phyloP scores from a whole-genome alignment of 2,113 vertebrate genomes.

The Orcinus orca region DNA sequence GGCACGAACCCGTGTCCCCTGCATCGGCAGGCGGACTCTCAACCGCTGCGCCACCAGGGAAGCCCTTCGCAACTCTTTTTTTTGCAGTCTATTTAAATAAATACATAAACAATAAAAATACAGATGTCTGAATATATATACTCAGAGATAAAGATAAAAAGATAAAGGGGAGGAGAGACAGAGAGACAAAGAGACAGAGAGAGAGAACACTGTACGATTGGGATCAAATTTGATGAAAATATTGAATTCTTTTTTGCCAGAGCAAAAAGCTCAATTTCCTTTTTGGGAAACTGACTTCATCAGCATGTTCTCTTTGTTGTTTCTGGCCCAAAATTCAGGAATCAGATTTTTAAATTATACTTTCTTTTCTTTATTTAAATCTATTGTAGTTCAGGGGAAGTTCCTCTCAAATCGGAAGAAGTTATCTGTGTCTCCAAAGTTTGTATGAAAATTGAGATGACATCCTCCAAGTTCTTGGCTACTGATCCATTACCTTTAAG shows the following conservation, averaged over 20 bases:
- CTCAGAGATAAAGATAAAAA: not conserved
- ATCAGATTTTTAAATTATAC: not conserved
- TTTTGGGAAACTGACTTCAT: not conserved
- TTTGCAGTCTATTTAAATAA: not conserved
- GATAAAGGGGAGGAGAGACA: not conserved
- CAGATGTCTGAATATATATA: not conserved
- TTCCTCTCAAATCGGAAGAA: not conserved
- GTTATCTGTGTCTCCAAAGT: not conserved
- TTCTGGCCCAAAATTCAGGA: not conserved
- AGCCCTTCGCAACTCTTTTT: not conserved
- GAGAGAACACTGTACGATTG: not conserved
- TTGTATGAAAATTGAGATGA: not conserved
- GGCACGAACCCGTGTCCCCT: too few relatives aligned
- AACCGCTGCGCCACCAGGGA: too few relatives aligned
- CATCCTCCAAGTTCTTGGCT: not conserved
- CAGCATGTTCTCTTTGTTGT: not conserved
- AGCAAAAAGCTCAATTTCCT: not conserved
- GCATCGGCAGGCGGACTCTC: too few relatives aligned
- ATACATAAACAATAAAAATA: not conserved
- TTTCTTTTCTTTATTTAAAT: not conserved
- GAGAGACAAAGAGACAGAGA: not conserved
- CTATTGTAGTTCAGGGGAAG: not conserved
- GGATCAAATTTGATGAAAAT: not conserved
- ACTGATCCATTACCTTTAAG: not conserved
- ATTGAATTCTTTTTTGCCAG: not conserved